Base-by-base conservation (phyloP, 92 coral and sea anemone genomes). In the Porites cylindrica region DNA sequence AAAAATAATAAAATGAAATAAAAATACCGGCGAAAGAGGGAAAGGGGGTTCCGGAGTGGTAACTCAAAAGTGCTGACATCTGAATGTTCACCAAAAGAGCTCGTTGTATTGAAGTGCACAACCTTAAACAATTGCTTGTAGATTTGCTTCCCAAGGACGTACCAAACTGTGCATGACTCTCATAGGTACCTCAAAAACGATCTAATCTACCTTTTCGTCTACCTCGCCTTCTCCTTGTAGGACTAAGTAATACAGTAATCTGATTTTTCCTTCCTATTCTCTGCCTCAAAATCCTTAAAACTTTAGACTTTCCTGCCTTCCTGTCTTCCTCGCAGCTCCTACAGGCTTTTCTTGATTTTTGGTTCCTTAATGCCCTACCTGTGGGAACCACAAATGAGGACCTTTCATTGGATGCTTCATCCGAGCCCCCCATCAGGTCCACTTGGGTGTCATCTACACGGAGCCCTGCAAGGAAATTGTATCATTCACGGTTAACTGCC, bases 361-460 rank as follows among this genome's bases (percentile, higher is more conserved):
- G 78, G 62, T 52, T 75, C 32, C 74, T 47, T 66, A 53, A 7
- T 21, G 65, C 16, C 72, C 79, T 70, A 94, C 96, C 94, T 75
- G 94, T 88, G 3, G 93, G 93, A 2, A 91, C 93, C 32, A 82
- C 91, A 29, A 88, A 67, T 53, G 87, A 74, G 76, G 87, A 91
- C 26, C 95, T 88, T 58, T 88, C 91, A 65, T 84, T 85, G 19
- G 91, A 78, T 59, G 82, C 81, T 67, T 95, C 98, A 51, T 96
- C 99, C 70, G 96, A 86, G 53, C 95, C 96, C 53, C 92, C 99
- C 99, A 96, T 96, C 56, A 96, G 81, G 66, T 96, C 98, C 51
- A 96, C 96, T 63, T 91, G 96, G 17, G 99, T 96, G 67, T 96
- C 99, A 83, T 96, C 99, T 52, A 96, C 99, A 43, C 99, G 98